Evolutionary conservation across 2,113 vertebrate genomes (phyloP), one percentile per base, ranked within the genome.

Genomic region (Myrmophylax atrothorax): DNA sequence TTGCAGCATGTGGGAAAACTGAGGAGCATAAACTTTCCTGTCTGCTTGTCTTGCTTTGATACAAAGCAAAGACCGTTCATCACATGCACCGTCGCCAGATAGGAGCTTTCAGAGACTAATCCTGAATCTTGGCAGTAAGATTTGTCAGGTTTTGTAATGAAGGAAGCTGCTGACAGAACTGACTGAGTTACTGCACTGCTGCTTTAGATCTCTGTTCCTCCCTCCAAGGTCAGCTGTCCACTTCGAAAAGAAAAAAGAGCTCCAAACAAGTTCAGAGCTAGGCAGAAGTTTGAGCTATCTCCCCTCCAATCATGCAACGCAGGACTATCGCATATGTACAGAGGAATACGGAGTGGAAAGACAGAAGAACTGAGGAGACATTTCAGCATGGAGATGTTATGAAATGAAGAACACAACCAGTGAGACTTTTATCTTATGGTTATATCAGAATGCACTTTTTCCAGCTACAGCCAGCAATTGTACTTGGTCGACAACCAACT

Each of bases 21-120:
- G 0, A 50, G 52, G 24, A 72, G 33, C 64, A 67, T 8, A 33
- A 70, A 42, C 2, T 28, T 3, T 28, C 38, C 23, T 50, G 14
- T 31, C 37, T 92, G 62, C 33, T 73, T 49, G 17, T 35, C 52
- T 47, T 89, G 38, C 50, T 85, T 63, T 75, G 47, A 74, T 18
- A 18, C n/a, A 72, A 70, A 78, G 12, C 56, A 83, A 92, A 83
- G n/a, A 4, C 35, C 49, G 11, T 26, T 20, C 25, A 88, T 49
- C 50, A 73, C 0, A 0, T 44, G 28, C 35, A 18, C 38, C 76
- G 7, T 3, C 13, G 14, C 29, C 38, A 67, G 42, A 55, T 1
- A 70, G 18, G 15, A 74, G 12, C 26, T 87, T 67, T 85, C 12
- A 26, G 62, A 89, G 33, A 68, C 47, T 63, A 63, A 81, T 70